These are phyloP conservation scores for Scytalopus superciliaris DNA, from an alignment of 2,113 vertebrate species.

Conservation along the genomic window DNA sequence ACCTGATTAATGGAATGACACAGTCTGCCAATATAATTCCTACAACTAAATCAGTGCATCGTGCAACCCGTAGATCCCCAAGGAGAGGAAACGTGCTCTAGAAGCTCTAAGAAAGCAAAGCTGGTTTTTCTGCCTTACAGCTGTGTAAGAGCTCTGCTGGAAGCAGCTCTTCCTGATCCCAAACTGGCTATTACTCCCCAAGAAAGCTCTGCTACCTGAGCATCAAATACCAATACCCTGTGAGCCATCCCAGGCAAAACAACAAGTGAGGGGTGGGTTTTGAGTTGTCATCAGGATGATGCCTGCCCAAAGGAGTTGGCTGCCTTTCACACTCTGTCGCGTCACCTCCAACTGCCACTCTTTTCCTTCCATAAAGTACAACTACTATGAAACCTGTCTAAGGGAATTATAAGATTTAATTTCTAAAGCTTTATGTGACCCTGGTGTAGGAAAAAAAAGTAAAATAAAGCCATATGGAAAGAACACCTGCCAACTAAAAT, in stretches of 20 bases:
- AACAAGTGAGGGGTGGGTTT: neutral
- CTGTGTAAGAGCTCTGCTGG: neutral
- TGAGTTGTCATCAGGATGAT: neutral
- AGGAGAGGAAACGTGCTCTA: neutral
- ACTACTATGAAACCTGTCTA: neutral
- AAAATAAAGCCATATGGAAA: conserved; percentile 19
- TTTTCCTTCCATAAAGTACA: neutral
- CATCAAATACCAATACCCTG: neutral
- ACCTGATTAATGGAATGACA: conserved; percentile 27
- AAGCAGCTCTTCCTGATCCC: neutral
- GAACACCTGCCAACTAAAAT: conserved; percentile 29
- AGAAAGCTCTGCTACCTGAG: neutral
- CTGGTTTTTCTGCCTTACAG: neutral
- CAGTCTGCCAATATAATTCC: neutral
- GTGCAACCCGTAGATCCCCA: neutral
- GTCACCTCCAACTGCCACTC: neutral
- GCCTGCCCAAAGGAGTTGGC: neutral
- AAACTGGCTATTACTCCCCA: neutral
- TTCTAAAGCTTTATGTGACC: neutral
- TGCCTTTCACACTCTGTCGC: neutral
- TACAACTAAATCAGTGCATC: neutral
- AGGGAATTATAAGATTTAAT: neutral
- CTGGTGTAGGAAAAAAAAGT: neutral
- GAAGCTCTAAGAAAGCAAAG: neutral
- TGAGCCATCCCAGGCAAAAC: neutral